phyloP scores from a whole-genome alignment of 2,888 invertebrate genomes.

The Leptura quadrifasciata region DNA sequence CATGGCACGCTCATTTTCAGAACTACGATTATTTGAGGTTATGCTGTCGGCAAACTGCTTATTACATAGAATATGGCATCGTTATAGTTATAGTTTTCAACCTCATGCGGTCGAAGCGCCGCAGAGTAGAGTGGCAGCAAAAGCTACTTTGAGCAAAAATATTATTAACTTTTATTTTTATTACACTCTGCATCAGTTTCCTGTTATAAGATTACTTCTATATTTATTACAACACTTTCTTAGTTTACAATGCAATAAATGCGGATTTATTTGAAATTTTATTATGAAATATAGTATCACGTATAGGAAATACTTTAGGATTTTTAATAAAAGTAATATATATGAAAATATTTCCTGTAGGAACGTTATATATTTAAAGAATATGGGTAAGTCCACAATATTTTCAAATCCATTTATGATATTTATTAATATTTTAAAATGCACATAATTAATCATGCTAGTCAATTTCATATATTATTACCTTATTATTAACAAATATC shows the following conservation, averaged over 20 bases:
- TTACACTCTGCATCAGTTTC: constrained; percentile 21
- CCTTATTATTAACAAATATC: no score
- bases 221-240: constrained; percentile 12
- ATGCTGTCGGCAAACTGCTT: constrained; percentile 58
- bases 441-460: no score
- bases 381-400: no score
- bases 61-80: constrained; percentile 54
- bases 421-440: no score
- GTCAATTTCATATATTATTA: no score
- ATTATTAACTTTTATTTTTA: constrained; percentile 21
- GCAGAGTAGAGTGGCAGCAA: constrained; percentile 27
- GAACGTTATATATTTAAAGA: no score
- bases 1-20: constrained; percentile 13
- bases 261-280: neutral
- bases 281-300: neutral
- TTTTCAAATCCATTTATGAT: no score
- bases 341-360: neutral
- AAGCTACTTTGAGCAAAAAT: constrained; percentile 11
- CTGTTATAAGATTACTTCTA: neutral
- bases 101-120: constrained; percentile 36
- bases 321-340: neutral
- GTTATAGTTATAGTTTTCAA: constrained; percentile 45
- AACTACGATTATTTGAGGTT: constrained; percentile 56
- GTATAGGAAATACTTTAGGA: neutral
- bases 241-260: neutral